Percentiles rank a stretch among this genome's conserved stretches.
Conservation (phyloP, 2,797 vertebrate genomes). For the Parauchenoglanis ngamensis region DNA sequence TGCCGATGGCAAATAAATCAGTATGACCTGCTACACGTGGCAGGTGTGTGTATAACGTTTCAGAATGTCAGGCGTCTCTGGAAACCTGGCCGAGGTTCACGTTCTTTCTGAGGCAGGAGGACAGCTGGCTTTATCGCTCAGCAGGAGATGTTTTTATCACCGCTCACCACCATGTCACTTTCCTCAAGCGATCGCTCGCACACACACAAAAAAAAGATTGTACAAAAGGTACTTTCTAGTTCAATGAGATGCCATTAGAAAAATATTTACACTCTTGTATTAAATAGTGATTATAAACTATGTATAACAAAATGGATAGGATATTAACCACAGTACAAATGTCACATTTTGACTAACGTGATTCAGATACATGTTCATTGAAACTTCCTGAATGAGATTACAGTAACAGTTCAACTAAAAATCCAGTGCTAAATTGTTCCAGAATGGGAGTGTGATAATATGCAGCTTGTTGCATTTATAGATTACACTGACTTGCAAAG, state of each 20-base stretch:
- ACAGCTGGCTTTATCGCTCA: conserved; percentile 53
- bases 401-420: background rate
- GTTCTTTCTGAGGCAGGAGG: conserved; percentile 46
- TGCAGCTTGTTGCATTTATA: background rate
- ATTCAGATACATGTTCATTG: background rate
- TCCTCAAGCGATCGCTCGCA: background rate
- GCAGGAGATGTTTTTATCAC: conserved; percentile 24
- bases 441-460: background rate
- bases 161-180: background rate
- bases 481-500: background rate
- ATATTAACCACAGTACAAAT: background rate
- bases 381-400: background rate
- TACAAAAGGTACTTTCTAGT: background rate
- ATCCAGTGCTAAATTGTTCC: background rate
- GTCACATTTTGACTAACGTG: background rate
- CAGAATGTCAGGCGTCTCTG: conserved; percentile 36
- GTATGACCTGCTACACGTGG: background rate
- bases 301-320: background rate
- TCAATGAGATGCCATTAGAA: background rate
- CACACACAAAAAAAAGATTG: background rate
- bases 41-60: background rate
- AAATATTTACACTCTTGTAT: conserved; percentile 32
- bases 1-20: background rate
- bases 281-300: background rate
- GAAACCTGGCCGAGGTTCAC: conserved; percentile 48